Evolutionary conservation across 2,113 vertebrate genomes (phyloP), one percentile per base, ranked within the genome.

Genomic region (Chaetura pelagica): DNA sequence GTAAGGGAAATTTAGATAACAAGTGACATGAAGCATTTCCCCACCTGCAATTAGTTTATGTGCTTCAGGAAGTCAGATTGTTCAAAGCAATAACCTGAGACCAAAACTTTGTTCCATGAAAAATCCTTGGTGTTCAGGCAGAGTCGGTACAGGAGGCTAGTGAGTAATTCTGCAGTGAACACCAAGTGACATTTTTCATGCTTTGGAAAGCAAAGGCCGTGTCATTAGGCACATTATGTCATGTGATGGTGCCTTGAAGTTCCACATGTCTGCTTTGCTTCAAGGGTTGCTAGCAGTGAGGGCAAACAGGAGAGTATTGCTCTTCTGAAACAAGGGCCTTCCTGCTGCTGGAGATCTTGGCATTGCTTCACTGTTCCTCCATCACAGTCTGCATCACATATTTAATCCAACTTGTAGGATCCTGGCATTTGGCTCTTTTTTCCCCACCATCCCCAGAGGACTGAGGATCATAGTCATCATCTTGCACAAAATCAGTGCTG

Each of bases 201-300:
- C 46, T 72, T 90, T 66, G 27, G 29, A 26, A 74, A 62, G 52
- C 27, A 62, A 74, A 66, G n/a, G 9, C 27, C 7, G 0, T 34
- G 24, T 15, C 27, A 15, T 63, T 58, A n/a, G 40, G 30, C 85
- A 21, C 21, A 9, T 44, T 81, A 29, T 23, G 55, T 84, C 15
- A 17, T 73, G 44, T 49, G 40, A 32, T 5, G 23, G 55, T 1
- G 1, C 30, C 46, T 81, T 2, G 1, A 64, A 77, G 44, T 72
- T 67, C 76, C 71, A 38, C 18, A n/a, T n/a, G 29, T 54, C 55
- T 66, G 54, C 68, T 81, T 81, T 38, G 20, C n/a, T 81, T 81
- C 44, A 40, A 20, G 38, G 8, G 12, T 52, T 0, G 2, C 35
- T 74, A 29, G 27, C 1, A 3, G n/a, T 1, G 5, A 76, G 52